Base-by-base conservation (phyloP, 2,113 vertebrate genomes). In the Malurus alboscapulatus region DNA sequence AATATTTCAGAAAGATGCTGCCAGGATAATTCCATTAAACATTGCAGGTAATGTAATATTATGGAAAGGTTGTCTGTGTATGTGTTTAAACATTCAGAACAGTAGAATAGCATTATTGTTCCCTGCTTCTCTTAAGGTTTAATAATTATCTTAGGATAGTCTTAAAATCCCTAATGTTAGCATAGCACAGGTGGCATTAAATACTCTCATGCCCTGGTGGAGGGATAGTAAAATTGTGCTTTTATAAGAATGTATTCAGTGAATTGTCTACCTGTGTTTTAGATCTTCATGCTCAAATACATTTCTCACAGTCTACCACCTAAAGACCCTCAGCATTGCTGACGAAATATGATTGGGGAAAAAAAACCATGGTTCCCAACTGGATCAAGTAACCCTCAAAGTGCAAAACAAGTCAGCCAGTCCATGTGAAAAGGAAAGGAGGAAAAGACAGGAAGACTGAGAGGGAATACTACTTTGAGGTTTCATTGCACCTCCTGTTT, bases 1-100 rank as follows among this genome's bases (percentile, higher is more conserved):
- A 91, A 91, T 83, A 90, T 87, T 91, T 85, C 58, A 88, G 82
- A 82, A 91, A 90, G 65, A 36, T 92, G 32, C 65, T 88, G 34
- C 58, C 80, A 84, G 42, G 57, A 73, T 91, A 93, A 94, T 80
- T 93, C 67, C 29, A 66, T 84, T 69, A 65, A 90, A 85, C 11
- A 19, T 45, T 69, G 42, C 24, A 85, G 51, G 20, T 73, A 93
- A 88, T 83, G 47, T 55, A 83, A 62, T 76, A 62, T 75, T 92
- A 50, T 20, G 65, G 63, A 62, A 93, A 80, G 29, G 34, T 85
- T 14, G 62, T 34, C 62, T 13, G 4, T 75, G 19, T 75, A n/a
- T 87, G 50, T 78, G 87, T 94, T 91, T 81, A 94, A 89, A 71
- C 48, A 71, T 67, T 85, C 66, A 42, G 32, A 89, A 76, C 5